Evolutionary conservation across 2,888 invertebrate species (phyloP), one percentile per base, ranked within the genome.

Genomic region (Oligia fasciuncula): DNA sequence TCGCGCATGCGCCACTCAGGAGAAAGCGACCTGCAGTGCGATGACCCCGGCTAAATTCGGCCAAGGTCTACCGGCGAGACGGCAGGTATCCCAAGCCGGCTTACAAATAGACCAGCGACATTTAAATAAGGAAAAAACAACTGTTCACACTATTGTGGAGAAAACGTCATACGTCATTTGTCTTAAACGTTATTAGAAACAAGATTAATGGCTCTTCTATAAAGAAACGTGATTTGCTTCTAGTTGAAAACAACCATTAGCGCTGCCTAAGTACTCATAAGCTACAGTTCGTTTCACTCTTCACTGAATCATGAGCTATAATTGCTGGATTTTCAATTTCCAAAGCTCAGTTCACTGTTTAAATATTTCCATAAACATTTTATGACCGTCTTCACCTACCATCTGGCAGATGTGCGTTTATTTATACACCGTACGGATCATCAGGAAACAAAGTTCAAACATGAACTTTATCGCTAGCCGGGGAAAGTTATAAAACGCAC

Each of bases 401-500:
- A 95, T 95, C 95, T 96, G 95, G 95, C 90, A 88, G 90, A 91
- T 91, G 90, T 88, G 85, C 85, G 82, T 90, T 90, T 95, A 95
- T 95, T 95, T 95, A 93, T 94, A 94, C 93, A 93, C 87, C 90
- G 88, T 87, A 90, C 92, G 90, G 93, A 92, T 94, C 93, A 93
- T 92, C 91, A 93, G 93, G 94, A 95, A 96, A 93, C 93, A 92
- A 93, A 93, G 92, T 93, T 92, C 92, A 91, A 91, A 92, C 93
- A 91, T 94, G 94, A 95, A 95, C 93, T 96, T 95, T 95, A 96
- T 94, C 92, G 93, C 90, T 93, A 91, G 90, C 91, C 93, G 94
- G 92, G 92, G 92, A 96, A 96, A 95, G 94, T 94, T 94, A 92
- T 95, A 95, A 96, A 96, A 95, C 94, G 93, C 91, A 92, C 91